Evolutionary conservation across 64 coral and sea anemone species (phyloP), one percentile per base, ranked within the genome.

Genomic region (Catalaphyllia jardinei): DNA sequence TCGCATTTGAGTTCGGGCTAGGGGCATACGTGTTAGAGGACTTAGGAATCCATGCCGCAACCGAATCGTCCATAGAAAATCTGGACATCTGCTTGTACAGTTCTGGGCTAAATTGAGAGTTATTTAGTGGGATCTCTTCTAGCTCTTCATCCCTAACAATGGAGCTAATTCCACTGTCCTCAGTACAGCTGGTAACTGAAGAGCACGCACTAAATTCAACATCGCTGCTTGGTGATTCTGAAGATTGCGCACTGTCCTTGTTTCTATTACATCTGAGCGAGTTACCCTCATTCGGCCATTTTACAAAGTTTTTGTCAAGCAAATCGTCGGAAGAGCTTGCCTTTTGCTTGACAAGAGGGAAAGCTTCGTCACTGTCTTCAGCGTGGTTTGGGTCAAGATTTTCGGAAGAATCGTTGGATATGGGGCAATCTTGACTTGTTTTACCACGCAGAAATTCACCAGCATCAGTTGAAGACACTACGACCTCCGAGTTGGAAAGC

Each of bases 121-220:
- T 89, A 90, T 92, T 78, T 16, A 96, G 92, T 11, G 95, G 95
- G 16, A 96, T 96, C 90, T 96, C 95, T 33, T 96, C 95, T 49
- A 96, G 61, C 33, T 96, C 95, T 31, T 96, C 95, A 52, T 96
- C 95, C 78, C 95, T 80, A 27, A 96, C 95, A 52, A 92, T 93
- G 15, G 95, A 96, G 16, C 88, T 93, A 31, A 96, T 93, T 12
- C 95, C 95, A 93, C 95, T 96, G 39, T 96, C 95, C 76, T 93
- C 95, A 69, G 94, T 91, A 90, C 94, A 88, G 71, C 94, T 90
- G 50, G 94, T 91, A 54, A 82, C 75, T 64, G 94, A 96, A 11
- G 94, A 96, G 22, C 88, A 93, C 4, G 95, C 82, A 83, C 92
- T 96, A 54, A 82, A 96, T 86, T 96, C 94, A 71, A 96, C 89